These are phyloP conservation scores for Neocrepidodera transversa DNA, from an alignment of 2,888 invertebrate genomes.

Conservation along the genomic window DNA sequence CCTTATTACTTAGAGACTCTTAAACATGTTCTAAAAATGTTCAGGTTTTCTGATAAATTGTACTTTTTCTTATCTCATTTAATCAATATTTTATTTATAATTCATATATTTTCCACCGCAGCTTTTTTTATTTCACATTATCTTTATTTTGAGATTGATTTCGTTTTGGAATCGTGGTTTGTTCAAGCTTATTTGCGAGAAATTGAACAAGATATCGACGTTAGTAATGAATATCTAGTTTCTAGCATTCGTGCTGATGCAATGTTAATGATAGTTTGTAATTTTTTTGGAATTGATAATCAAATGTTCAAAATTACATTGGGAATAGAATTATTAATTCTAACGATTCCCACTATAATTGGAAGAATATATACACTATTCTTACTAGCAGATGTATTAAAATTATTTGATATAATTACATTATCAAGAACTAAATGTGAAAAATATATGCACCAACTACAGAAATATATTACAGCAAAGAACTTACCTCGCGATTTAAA, in stretches of 20 bases:
- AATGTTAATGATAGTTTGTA: conserved; percentile 43
- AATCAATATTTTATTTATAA: not conserved
- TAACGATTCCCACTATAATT: conserved; percentile 41
- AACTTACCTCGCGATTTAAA: conserved; percentile 61
- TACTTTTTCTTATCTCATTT: conserved; percentile 9
- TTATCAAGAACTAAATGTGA: conserved; percentile 59
- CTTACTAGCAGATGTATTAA: conserved; percentile 45
- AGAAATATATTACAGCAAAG: conserved; percentile 64
- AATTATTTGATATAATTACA: conserved; percentile 47
- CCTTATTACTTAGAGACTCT: conserved; percentile 2
- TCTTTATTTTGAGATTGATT: too few species aligned
- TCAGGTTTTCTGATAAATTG: not conserved
- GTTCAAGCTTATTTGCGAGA: too few species aligned
- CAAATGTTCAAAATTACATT: conserved; percentile 35
- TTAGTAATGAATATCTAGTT: too few species aligned
- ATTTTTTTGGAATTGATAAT: conserved; percentile 44
- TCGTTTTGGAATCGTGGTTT: too few species aligned
- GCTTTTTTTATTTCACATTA: not conserved
- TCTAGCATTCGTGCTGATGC: conserved; percentile 32
- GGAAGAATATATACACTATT: conserved; percentile 48
- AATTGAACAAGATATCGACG: too few species aligned
- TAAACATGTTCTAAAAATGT: not conserved
- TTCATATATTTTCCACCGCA: conserved; percentile 9
- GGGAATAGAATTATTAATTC: too few species aligned
- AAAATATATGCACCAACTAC: conserved; percentile 61